These are phyloP conservation scores for Rhopalosiphum maidis DNA, from an alignment of 1,140 invertebrate species.

Conservation along the genomic window DNA sequence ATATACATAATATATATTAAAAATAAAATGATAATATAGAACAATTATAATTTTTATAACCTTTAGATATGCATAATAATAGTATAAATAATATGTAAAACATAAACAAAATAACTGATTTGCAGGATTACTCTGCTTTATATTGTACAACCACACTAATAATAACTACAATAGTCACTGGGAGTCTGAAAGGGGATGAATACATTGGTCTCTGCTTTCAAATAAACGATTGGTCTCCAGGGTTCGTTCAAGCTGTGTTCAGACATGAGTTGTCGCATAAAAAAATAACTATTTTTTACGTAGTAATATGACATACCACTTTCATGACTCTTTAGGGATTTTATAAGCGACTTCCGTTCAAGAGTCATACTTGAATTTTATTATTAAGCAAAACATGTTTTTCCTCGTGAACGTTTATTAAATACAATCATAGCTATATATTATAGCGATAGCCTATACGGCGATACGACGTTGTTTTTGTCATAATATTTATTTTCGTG, in stretches of 20 bases:
- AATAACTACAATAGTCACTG: not conserved
- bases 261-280: conserved; percentile 10
- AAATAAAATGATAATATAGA: not conserved
- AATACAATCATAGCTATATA: too few species aligned
- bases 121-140: not conserved
- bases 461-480: too few species aligned
- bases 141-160: not conserved
- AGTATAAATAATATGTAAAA: not conserved
- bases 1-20: not conserved
- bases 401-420: too few species aligned
- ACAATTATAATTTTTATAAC: not conserved
- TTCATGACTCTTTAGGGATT: conserved; percentile 12
- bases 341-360: not conserved
- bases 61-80: not conserved
- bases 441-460: too few species aligned
- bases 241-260: conserved; percentile 45
- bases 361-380: not conserved
- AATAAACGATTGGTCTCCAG: conserved; percentile 45
- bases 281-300: conserved; percentile 37
- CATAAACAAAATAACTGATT: not conserved
- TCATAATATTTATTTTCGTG: too few species aligned
- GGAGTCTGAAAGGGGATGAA: not conserved
- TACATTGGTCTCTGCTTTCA: conserved; percentile 34
- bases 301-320: conserved; percentile 10
- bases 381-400: too few species aligned